These are phyloP conservation scores for Chroicocephalus ridibundus DNA, from an alignment of 2,113 vertebrate species.

Conservation along the genomic window DNA sequence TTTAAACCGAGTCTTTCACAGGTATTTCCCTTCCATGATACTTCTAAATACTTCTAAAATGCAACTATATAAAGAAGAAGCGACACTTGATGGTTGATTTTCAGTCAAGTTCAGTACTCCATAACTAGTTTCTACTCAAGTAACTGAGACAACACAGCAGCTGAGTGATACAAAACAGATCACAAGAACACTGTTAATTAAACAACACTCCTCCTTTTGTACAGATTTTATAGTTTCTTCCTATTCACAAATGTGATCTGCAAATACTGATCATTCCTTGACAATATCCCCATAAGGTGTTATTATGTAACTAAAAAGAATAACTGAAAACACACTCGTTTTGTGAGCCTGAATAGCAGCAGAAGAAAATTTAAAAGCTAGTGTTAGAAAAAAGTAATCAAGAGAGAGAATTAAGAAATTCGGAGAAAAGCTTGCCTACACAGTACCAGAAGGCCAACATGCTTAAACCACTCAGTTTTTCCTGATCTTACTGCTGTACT, in stretches of 20 bases:
- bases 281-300: not conserved
- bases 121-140: not conserved
- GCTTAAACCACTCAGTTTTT: not conserved
- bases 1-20: not conserved
- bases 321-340: not conserved
- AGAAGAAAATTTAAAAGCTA: not conserved
- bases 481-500: not conserved
- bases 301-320: not conserved
- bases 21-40: not conserved
- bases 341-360: not conserved
- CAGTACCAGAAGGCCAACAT: not conserved
- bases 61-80: not conserved
- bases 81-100: not conserved
- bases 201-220: not conserved
- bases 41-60: not conserved
- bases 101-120: not conserved
- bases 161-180: not conserved
- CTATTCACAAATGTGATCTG: not conserved
- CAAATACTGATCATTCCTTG: not conserved
- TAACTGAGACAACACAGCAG: not conserved
- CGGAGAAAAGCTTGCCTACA: not conserved
- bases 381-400: not conserved
- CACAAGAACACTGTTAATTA: not conserved
- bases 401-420: not conserved
- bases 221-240: not conserved